Evolutionary conservation across 2,113 vertebrate species (phyloP).

Genomic region (Clinocottus analis): DNA sequence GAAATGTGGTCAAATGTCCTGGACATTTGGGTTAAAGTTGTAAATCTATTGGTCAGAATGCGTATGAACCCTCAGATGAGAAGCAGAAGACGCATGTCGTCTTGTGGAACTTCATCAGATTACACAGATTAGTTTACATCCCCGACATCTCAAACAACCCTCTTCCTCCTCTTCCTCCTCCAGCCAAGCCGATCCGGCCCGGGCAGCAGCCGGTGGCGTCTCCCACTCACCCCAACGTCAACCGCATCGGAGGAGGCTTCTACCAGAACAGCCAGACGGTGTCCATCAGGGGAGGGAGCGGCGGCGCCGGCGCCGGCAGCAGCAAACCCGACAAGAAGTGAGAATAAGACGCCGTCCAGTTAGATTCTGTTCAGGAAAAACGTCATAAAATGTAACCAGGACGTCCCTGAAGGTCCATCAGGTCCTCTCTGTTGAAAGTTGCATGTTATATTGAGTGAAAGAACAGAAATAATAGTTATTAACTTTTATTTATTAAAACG

Average conservation of each 20-base stretch:
- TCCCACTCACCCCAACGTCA: conserved; percentile 95
- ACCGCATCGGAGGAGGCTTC: conserved; percentile 90
- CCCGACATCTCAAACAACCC: neutral
- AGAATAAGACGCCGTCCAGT: conserved; percentile 45
- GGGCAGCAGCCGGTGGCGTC: conserved; percentile 96
- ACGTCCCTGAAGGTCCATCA: neutral
- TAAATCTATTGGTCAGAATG: no score
- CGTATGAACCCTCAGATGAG: no score
- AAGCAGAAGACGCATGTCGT: no score
- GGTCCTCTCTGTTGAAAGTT: neutral
- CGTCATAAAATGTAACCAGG: no score
- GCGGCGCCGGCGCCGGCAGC: neutral
- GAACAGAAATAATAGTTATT: neutral
- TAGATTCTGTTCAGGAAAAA: no score
- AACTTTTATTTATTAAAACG: neutral
- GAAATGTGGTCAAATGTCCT: no score
- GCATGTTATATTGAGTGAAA: neutral
- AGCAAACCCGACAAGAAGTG: conserved; percentile 90
- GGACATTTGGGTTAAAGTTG: no score
- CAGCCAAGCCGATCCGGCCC: conserved; percentile 97
- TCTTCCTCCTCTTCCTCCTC: neutral
- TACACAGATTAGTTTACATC: no score
- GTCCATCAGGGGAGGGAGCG: conserved; percentile 87
- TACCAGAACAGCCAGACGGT: conserved; percentile 93
- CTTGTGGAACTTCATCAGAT: neutral